phyloP scores from a whole-genome alignment of 2,888 invertebrate genomes.

The Lasioglossum morio region DNA sequence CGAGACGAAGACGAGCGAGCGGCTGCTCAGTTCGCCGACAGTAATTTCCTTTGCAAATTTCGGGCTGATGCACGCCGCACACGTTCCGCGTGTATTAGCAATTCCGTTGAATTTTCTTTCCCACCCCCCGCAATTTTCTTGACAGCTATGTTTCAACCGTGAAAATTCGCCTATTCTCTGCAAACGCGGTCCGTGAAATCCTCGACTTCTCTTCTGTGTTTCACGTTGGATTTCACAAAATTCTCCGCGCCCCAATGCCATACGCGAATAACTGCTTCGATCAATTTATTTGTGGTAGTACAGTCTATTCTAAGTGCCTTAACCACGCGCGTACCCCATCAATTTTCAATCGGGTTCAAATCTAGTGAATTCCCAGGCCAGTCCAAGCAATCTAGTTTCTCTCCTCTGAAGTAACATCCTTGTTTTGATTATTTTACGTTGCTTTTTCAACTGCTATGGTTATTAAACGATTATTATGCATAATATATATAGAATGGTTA shows the following conservation, averaged over 20 bases:
- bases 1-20: neutral
- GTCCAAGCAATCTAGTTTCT: neutral
- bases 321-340: neutral
- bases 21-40: slow-evolving; percentile 2
- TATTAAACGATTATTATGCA: too few species aligned
- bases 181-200: neutral
- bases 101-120: neutral
- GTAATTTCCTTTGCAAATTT: slow-evolving; percentile 54
- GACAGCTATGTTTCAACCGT: neutral
- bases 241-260: neutral
- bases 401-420: neutral
- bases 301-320: neutral
- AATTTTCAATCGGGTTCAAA: neutral
- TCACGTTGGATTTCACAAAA: neutral
- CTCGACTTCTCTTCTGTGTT: neutral
- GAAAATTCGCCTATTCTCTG: neutral
- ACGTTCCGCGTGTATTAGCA: slow-evolving; percentile 28
- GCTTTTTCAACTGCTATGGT: too few species aligned
- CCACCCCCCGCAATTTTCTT: neutral
- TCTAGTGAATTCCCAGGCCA: neutral
- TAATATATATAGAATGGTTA: too few species aligned
- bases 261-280: neutral
- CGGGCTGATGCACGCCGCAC: slow-evolving; percentile 14
- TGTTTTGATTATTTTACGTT: too few species aligned
- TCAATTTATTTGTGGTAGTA: neutral